phyloP scores from a whole-genome alignment of 2,888 invertebrate genomes.

The Synergus umbraculus region DNA sequence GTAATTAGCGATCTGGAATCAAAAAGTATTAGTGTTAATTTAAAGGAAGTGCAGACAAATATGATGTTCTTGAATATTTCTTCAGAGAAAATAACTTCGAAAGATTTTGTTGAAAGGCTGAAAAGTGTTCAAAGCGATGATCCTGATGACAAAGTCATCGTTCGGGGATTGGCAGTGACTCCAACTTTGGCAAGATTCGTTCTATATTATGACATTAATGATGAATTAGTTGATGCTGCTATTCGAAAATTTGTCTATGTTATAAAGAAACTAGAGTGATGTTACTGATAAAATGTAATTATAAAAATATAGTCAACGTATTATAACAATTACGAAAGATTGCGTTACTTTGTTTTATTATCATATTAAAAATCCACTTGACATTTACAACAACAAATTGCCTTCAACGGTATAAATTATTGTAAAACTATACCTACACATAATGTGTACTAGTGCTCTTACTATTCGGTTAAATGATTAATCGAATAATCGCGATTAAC shows the following conservation, averaged over 20 bases:
- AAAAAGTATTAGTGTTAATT: constrained; percentile 82
- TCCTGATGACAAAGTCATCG: constrained; percentile 78
- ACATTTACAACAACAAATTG: constrained; percentile 17
- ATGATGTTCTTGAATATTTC: constrained; percentile 84
- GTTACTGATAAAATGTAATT: neutral
- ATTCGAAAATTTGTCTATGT: constrained; percentile 86
- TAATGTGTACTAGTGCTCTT: neutral
- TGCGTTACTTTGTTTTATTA: constrained; percentile 15
- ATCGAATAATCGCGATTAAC: too few relatives aligned
- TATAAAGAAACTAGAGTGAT: constrained; percentile 81
- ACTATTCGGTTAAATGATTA: too few relatives aligned
- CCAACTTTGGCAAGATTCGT: constrained; percentile 83
- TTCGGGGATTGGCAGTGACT: constrained; percentile 82
- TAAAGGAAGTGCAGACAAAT: constrained; percentile 84
- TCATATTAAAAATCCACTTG: constrained; percentile 2
- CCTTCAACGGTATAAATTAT: constrained; percentile 5
- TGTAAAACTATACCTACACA: constrained; percentile 1
- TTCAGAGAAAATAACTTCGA: constrained; percentile 78
- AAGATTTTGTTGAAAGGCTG: constrained; percentile 80
- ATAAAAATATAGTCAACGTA: neutral
- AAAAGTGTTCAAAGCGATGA: constrained; percentile 77
- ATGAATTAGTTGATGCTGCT: constrained; percentile 83
- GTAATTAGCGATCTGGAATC: constrained; percentile 82
- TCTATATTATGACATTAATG: constrained; percentile 84
- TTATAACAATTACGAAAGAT: neutral